Conservation (phyloP, 1,140 invertebrate genomes). For the Drosophila rhopaloa region DNA sequence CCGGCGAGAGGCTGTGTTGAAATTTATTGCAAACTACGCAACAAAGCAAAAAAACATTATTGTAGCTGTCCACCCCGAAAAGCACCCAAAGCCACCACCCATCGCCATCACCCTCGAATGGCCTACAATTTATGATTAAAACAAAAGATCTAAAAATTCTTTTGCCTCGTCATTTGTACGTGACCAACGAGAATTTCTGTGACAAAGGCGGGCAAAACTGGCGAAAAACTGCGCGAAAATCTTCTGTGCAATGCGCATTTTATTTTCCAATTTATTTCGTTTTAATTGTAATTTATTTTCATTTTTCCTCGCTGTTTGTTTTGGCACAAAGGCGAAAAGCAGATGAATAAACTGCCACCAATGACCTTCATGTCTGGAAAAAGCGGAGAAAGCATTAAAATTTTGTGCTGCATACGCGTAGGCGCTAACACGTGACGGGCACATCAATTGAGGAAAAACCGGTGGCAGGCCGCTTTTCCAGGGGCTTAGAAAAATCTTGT, state of each 20-base stretch:
- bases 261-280: conserved; percentile 68
- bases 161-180: conserved; percentile 45
- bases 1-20: conserved; percentile 21
- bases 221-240: conserved; percentile 18
- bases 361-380: conserved; percentile 15
- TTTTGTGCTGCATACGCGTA: conserved; percentile 52
- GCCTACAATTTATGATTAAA: conserved; percentile 71
- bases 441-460: conserved; percentile 26
- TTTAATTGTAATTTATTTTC: conserved; percentile 77
- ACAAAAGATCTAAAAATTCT: conserved; percentile 69
- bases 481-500: not conserved
- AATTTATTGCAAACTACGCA: conserved; percentile 73
- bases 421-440: conserved; percentile 57
- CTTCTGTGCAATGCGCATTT: conserved; percentile 36
- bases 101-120: not conserved
- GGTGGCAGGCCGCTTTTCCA: not conserved
- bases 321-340: not conserved
- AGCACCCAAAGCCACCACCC: not conserved
- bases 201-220: conserved; percentile 22
- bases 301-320: conserved; percentile 8
- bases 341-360: conserved; percentile 9
- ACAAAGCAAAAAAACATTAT: conserved; percentile 53
- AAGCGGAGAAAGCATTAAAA: conserved; percentile 50
- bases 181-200: conserved; percentile 46
- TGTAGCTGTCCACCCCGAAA: conserved; percentile 32